Evolutionary conservation across 2,797 vertebrate species (phyloP), one percentile per base, ranked within the genome.

Genomic region (Choloepus didactylus): DNA sequence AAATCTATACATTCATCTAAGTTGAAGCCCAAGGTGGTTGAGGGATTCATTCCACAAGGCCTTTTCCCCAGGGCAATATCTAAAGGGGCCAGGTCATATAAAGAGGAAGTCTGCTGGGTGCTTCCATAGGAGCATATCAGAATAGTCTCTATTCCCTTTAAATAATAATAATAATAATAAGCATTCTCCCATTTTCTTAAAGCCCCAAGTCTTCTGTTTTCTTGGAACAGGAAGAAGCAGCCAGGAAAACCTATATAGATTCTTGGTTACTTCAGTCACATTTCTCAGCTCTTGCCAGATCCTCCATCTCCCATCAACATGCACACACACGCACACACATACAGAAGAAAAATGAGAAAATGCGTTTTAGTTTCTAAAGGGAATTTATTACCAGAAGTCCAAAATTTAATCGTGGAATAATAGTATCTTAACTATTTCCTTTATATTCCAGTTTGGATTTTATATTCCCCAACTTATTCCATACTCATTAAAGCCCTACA

Each of bases 401-500:
- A 90, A 80, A 83, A 29, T 25, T 31, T 25, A 41, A 60, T 69
- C 27, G 4, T 88, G 69, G 31, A 90, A 56, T 41, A 16, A 79
- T 59, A 67, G 3, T 19, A n/a, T 85, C 41, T 35, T 69, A 25
- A 9, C 38, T 89, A 38, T 41, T 82, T 91, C 69, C 83, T 38
- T 51, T 29, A 51, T 41, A 25, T 35, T 91, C 59, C 49, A 69
- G 95, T 96, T 67, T 69, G 46, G 77, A 60, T 41, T 67, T 73
- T 44, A 38, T 94, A 95, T 93, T 82, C 89, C n/a, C 11, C 66
- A 85, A 75, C 75, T 70, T 82, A 35, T 56, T 87, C 92, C 44
- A 89, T 95, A 41, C 51, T 79, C 60, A 49, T 83, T 97, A 60
- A 97, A 96, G 96, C 79, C 27, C 84, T 90, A 89, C 81, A 94